Evolutionary conservation across 2,113 vertebrate genomes (phyloP).

Genomic region (Merops nubicus): DNA sequence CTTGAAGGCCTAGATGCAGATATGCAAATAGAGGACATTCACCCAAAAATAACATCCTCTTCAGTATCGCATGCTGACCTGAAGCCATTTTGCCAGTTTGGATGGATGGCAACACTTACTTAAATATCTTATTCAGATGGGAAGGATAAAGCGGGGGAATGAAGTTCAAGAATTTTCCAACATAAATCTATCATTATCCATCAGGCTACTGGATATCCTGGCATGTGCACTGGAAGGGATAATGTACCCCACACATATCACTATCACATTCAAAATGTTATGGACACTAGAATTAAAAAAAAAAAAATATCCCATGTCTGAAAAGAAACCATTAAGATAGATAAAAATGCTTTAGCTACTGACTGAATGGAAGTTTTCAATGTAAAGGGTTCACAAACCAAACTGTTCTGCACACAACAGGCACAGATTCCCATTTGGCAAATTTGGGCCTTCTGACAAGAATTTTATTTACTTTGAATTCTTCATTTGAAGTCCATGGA

Average conservation of each 20-base stretch:
- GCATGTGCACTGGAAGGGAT: not conserved
- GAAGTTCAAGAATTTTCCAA: not conserved
- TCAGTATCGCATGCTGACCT: not conserved
- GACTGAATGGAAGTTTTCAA: not conserved
- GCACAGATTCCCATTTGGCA: not conserved
- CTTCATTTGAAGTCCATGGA: not conserved
- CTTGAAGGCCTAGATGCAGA: not conserved
- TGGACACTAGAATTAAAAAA: not conserved
- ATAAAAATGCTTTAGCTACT: not conserved
- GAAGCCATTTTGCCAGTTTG: not conserved
- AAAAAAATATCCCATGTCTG: not conserved
- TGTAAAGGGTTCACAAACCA: not conserved
- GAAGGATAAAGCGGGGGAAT: not conserved
- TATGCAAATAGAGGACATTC: not conserved
- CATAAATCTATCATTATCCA: not conserved
- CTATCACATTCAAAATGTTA: not conserved
- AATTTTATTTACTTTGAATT: not conserved
- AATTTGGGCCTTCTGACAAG: not conserved
- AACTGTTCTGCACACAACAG: not conserved
- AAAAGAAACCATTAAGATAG: not conserved
- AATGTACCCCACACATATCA: not conserved
- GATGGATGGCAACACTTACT: not conserved
- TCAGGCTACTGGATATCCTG: not conserved
- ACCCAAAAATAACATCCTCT: not conserved
- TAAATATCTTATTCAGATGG: not conserved